Base-by-base conservation (phyloP, 30 jellyfish, hydroid and myxozoan genomes). In the Turritopsis rubra region DNA sequence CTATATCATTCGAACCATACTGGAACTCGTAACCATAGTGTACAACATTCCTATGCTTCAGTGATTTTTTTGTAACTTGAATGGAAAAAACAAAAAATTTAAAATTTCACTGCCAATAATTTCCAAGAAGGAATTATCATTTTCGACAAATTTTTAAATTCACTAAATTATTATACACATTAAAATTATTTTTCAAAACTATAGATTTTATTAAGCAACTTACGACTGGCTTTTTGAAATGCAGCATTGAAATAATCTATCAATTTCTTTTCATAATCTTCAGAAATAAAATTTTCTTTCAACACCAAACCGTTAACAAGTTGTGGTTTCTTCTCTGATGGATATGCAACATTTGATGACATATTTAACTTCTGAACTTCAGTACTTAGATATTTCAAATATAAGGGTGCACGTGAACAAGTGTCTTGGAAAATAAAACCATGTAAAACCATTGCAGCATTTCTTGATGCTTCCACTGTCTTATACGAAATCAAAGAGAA, bases 1-100 rank as follows among this genome's bases (percentile, higher is more conserved):
- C 97, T 28, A 90, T 72, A 73, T 89, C 78, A 75, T 95, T 95
- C 31, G 72, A 79, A 1, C 93, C 96, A 85, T 95, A 95, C 28
- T 82, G 80, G 79, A 95, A 95, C 65, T 89, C 96, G 88, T 95
- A 95, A 1, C 99, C 99, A 88, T 71, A 95, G 73, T 95, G 99
- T 65, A 66, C 54, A 24, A 90, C 99, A 66, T 75, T 89, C 54
- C 99, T 88, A 81, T 89, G 97, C 71, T 94, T 94, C 89, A 94
- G 82, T 16, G 84, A 31, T 19, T 80, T 89, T 26, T 72, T 65
- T 5, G 13, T 5, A 41, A 3, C 60, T 41, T 41, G 60, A 41
- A n/a, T n/a, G n/a, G n/a, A n/a, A n/a, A n/a, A 41, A 41, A 41
- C 60, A 13, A 41, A 41, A 41, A 13, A 41, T 3, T 41, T 41